Conservation (phyloP, 1,140 invertebrate species). For the Homalodisca vitripennis region DNA sequence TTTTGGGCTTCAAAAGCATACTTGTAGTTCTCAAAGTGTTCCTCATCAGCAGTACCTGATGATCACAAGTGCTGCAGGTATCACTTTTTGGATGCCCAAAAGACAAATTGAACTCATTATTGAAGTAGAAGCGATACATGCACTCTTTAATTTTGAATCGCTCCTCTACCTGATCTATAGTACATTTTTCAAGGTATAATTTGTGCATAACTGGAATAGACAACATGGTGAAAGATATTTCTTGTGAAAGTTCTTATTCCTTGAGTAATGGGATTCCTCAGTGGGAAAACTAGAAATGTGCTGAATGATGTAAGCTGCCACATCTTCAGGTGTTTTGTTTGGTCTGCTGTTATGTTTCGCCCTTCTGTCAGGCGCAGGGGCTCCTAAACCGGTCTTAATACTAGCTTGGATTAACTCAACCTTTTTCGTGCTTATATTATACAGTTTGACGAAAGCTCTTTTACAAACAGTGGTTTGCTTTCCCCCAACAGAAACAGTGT, state of each 20-base stretch:
- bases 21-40: conserved; percentile 35
- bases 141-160: conserved; percentile 22
- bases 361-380: conserved; percentile 22
- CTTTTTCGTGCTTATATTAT: conserved; percentile 35
- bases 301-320: conserved; percentile 25
- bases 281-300: conserved; percentile 35
- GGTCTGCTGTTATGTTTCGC: conserved; percentile 30
- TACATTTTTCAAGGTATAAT: conserved; percentile 25
- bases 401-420: conserved; percentile 33
- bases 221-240: conserved; percentile 34
- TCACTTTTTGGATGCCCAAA: conserved; percentile 41
- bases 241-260: conserved; percentile 34
- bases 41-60: conserved; percentile 29
- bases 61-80: conserved; percentile 41
- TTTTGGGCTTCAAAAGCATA: conserved; percentile 31
- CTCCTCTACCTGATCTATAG: neutral
- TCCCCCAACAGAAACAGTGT: conserved; percentile 6
- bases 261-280: conserved; percentile 38
- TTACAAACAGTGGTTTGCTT: conserved; percentile 26
- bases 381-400: conserved; percentile 27
- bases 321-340: conserved; percentile 34
- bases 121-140: conserved; percentile 38
- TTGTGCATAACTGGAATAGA: conserved; percentile 29
- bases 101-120: conserved; percentile 39
- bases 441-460: conserved; percentile 30